Conservation (phyloP, 2,113 vertebrate species). For the Lanius collurio region DNA sequence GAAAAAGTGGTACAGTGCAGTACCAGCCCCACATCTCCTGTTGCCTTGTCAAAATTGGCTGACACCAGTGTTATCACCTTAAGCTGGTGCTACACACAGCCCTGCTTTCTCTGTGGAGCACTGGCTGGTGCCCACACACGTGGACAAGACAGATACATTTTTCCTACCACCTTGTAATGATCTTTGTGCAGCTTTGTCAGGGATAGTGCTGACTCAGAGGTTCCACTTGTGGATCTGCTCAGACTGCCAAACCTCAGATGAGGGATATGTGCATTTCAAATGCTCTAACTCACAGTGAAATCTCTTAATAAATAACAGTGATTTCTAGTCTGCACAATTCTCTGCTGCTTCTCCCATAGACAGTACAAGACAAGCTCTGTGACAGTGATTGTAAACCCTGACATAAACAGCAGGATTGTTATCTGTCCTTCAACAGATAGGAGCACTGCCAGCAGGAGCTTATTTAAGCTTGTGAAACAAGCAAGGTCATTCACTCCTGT, state of each 20-base stretch:
- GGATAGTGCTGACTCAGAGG: not conserved
- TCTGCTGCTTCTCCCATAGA: not conserved
- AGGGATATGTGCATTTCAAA: not conserved
- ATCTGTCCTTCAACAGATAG: not conserved
- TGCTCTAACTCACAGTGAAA: not conserved
- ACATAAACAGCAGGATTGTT: not conserved
- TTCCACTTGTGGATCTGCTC: not conserved
- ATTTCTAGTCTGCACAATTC: not conserved
- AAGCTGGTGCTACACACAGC: not conserved
- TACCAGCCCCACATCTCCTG: not conserved
- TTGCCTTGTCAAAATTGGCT: not conserved
- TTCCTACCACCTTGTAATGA: fast-evolving
- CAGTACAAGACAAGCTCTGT: not conserved
- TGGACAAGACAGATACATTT: not conserved
- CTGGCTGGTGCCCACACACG: fast-evolving
- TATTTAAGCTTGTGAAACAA: not conserved
- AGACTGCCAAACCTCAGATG: not conserved
- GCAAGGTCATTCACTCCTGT: not conserved
- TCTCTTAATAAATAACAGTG: not conserved
- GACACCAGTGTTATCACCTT: not conserved
- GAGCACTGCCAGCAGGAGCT: not conserved
- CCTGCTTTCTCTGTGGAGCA: not conserved
- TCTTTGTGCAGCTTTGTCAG: not conserved
- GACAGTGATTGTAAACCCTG: not conserved
- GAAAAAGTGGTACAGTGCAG: not conserved